Evolutionary conservation across 2,888 invertebrate genomes (phyloP).

Genomic region (Cantharis lateralis): DNA sequence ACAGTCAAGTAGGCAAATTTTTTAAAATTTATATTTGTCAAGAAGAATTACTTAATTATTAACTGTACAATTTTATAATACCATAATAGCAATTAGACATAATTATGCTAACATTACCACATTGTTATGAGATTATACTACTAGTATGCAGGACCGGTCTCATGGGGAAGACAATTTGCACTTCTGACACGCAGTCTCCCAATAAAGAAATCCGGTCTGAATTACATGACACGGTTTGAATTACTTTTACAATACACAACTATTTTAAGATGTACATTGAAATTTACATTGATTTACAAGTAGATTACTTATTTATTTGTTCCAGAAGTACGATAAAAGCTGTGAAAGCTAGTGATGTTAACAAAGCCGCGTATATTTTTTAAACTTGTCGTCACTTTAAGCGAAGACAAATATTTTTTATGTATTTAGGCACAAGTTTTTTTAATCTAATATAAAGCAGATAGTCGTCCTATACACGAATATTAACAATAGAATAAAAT

Average conservation of each 20-base stretch:
- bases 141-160: background rate
- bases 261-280: background rate
- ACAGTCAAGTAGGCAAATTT: background rate
- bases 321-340: conserved; percentile 4
- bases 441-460: background rate
- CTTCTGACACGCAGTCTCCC: background rate
- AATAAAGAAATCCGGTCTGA: background rate
- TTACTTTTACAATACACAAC: background rate
- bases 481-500: background rate
- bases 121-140: background rate
- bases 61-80: background rate
- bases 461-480: background rate
- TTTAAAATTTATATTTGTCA: background rate
- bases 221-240: background rate
- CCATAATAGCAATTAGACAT: background rate
- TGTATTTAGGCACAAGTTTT: conserved; percentile 9
- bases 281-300: background rate
- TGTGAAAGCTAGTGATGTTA: conserved; percentile 4
- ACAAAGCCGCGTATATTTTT: background rate
- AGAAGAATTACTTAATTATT: background rate
- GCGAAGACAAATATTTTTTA: background rate
- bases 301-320: background rate
- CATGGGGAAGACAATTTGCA: background rate
- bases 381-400: background rate
- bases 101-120: background rate